A percentile compares a stretch with the other conserved stretches of the same genome.
phyloP scores from a whole-genome alignment of 2,797 vertebrate genomes.

The Trichosurus vulpecula region DNA sequence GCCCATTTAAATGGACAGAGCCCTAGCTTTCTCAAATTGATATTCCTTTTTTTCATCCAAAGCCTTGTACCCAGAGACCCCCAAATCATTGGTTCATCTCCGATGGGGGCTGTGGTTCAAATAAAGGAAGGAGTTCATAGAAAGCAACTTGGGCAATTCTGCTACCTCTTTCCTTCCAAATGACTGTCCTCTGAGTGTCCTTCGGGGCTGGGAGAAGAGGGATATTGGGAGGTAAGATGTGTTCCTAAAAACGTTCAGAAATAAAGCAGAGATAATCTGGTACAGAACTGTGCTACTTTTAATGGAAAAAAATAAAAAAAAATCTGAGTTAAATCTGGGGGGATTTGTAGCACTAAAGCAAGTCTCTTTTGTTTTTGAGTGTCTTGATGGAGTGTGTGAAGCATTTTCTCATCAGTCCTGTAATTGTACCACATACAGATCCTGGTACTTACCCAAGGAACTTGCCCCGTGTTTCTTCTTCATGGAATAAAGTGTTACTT shows the following conservation, averaged over 20 bases:
- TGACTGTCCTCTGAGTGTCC: conserved; percentile 28
- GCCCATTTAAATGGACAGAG: background rate
- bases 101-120: background rate
- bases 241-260: conserved; percentile 48
- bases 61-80: background rate
- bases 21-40: background rate
- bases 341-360: conserved; percentile 51
- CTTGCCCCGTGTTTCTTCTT: conserved; percentile 37
- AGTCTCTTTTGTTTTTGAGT: conserved; percentile 53
- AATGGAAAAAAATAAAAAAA: conserved; percentile 64
- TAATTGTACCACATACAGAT: conserved; percentile 59
- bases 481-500: conserved; percentile 76
- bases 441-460: conserved; percentile 61
- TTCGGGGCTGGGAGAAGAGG: conserved; percentile 10
- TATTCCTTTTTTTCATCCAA: background rate
- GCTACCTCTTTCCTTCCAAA: conserved; percentile 37
- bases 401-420: conserved; percentile 53
- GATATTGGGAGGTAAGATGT: background rate
- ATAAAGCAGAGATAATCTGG: conserved; percentile 6
- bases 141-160: background rate
- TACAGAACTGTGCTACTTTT: conserved; percentile 48
- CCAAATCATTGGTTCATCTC: background rate
- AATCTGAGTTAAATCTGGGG: conserved; percentile 62
- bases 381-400: conserved; percentile 62
- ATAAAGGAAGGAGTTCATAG: background rate